Percentiles rank a stretch among this genome's conserved stretches.
phyloP scores from a whole-genome alignment of 2,797 vertebrate species.

The Valencia hispanica region DNA sequence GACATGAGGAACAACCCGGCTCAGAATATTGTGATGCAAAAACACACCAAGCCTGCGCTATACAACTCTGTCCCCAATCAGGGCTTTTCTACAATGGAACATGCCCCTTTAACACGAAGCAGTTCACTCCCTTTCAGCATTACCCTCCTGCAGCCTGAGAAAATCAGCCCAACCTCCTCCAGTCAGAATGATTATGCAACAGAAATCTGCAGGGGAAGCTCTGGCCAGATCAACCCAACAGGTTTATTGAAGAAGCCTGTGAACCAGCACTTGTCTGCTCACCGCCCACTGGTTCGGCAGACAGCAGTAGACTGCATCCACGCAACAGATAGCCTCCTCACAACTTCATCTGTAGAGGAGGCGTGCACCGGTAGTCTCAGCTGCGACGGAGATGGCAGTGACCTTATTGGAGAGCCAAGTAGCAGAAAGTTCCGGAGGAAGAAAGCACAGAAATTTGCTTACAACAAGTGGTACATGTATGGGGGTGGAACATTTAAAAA shows the following conservation, averaged over 20 bases:
- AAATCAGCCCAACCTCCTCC: constrained; percentile 57
- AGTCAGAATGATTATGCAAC: constrained; percentile 59
- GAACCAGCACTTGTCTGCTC: constrained; percentile 83
- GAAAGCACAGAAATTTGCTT: constrained; percentile 89
- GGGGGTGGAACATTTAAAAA: constrained; percentile 92
- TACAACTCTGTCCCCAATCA: constrained; percentile 91
- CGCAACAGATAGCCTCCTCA: constrained; percentile 67
- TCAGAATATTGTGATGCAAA: constrained; percentile 68
- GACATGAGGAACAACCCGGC: constrained; percentile 88
- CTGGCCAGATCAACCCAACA: constrained; percentile 72
- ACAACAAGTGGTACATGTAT: constrained; percentile 97
- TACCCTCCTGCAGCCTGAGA: constrained; percentile 67
- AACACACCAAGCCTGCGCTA: constrained; percentile 78
- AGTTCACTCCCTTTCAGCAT: constrained; percentile 90
- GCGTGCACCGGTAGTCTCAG: constrained; percentile 66
- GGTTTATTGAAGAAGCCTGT: constrained; percentile 70
- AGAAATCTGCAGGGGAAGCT: constrained; percentile 71
- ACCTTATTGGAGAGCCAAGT: constrained; percentile 67
- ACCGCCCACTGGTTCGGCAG: constrained; percentile 92
- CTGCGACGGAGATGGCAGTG: constrained; percentile 59
- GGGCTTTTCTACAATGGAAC: constrained; percentile 79
- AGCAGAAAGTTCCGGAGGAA: constrained; percentile 81
- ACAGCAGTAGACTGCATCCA: constrained; percentile 90
- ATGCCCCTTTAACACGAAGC: constrained; percentile 88
- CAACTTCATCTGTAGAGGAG: constrained; percentile 71